Evolutionary conservation across 2,888 invertebrate species (phyloP).

Genomic region (Chrysodeixis includens): DNA sequence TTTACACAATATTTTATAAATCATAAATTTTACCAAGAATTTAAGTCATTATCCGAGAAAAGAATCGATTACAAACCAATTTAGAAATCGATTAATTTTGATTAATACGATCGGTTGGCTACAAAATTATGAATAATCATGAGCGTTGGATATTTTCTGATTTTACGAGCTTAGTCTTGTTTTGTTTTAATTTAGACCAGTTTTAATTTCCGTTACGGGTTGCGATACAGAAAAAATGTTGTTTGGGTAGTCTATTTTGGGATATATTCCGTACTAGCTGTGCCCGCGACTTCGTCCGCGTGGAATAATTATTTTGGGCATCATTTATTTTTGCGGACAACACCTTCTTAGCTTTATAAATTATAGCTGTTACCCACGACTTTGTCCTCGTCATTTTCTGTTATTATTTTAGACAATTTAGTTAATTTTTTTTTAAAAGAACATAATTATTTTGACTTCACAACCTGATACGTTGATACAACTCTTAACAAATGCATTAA

Average conservation of each 20-base stretch:
- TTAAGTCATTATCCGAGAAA: constrained; percentile 5
- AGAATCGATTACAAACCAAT: constrained; percentile 19
- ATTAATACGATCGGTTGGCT: constrained; percentile 18
- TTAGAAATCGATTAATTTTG: not conserved
- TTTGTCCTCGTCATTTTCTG: too few species aligned
- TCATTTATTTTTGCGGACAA: too few species aligned
- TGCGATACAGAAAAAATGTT: constrained; percentile 19
- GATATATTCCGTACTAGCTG: too few species aligned
- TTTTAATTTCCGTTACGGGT: constrained; percentile 11
- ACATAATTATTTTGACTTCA: too few species aligned
- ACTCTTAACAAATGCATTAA: too few species aligned
- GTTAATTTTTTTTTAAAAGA: too few species aligned
- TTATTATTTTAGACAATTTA: too few species aligned
- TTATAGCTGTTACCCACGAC: too few species aligned
- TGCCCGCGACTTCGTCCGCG: too few species aligned
- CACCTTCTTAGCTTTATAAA: too few species aligned
- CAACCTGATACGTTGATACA: too few species aligned
- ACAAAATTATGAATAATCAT: constrained; percentile 39
- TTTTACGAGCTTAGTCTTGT: constrained; percentile 7
- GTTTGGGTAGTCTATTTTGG: not conserved
- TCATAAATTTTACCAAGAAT: constrained; percentile 12
- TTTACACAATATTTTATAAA: not conserved
- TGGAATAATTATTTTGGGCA: too few species aligned
- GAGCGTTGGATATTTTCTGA: constrained; percentile 13
- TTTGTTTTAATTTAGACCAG: constrained; percentile 29